A percentile compares a stretch with the other conserved stretches of the same genome.
These are phyloP conservation scores for Macrotus californicus DNA, from an alignment of 2,113 vertebrate species.

Conservation along the genomic window DNA sequence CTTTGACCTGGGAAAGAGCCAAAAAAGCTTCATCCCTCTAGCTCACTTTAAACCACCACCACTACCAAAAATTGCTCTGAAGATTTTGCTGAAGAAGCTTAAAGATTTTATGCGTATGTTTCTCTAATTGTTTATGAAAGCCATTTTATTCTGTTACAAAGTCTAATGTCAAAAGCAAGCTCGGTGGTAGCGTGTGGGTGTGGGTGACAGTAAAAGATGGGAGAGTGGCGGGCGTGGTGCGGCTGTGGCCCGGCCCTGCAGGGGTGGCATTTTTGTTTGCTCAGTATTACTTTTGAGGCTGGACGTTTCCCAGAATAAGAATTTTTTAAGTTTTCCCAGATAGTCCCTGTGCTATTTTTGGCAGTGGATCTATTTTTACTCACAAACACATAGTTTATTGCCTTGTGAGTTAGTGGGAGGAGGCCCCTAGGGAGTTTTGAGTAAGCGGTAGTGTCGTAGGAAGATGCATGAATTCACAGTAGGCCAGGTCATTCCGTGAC, in stretches of 20 bases:
- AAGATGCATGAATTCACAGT: constrained; percentile 22
- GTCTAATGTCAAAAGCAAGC: neutral
- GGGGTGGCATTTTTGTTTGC: constrained; percentile 22
- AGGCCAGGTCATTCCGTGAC: neutral
- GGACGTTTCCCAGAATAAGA: constrained; percentile 50
- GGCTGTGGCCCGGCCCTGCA: neutral
- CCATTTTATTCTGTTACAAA: neutral
- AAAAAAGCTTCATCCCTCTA: neutral
- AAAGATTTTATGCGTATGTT: neutral
- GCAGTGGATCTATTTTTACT: constrained; percentile 58
- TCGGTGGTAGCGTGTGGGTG: neutral
- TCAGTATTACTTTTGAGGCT: constrained; percentile 26
- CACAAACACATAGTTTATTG: constrained; percentile 43
- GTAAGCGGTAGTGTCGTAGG: constrained; percentile 43
- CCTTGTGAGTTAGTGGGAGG: constrained; percentile 55
- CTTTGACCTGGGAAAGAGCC: neutral
- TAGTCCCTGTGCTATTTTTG: constrained; percentile 60
- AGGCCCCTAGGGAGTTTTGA: constrained; percentile 42
- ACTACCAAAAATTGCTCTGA: no score
- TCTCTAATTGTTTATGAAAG: neutral
- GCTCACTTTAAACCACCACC: neutral
- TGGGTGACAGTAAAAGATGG: neutral
- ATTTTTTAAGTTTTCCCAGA: constrained; percentile 52
- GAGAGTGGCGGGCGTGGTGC: neutral
- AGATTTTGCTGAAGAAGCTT: neutral